Percentiles rank a stretch among this genome's conserved stretches.
These are phyloP conservation scores for Lepilemur ruficaudatus DNA, from an alignment of 2,797 vertebrate species.

Conservation along the genomic window DNA sequence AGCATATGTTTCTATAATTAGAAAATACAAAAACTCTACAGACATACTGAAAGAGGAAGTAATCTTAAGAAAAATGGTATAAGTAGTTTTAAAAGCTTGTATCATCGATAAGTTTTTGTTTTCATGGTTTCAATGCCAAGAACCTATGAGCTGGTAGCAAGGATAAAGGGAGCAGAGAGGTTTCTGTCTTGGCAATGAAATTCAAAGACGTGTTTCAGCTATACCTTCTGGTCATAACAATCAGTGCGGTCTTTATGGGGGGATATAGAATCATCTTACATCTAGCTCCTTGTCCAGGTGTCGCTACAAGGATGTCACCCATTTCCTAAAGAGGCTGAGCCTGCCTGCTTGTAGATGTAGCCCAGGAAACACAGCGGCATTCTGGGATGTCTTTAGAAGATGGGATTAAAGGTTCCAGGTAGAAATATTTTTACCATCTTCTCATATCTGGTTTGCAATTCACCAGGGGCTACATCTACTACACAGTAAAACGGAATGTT, in stretches of 20 bases:
- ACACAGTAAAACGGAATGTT: neutral
- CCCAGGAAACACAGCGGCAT: neutral
- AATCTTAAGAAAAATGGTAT: neutral
- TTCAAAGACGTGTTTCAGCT: neutral
- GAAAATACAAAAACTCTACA: neutral
- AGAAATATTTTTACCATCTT: neutral
- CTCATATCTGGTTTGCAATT: neutral
- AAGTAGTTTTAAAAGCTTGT: constrained; percentile 2
- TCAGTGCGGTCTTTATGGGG: neutral
- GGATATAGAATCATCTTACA: neutral
- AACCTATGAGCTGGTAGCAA: neutral
- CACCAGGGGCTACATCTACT: neutral
- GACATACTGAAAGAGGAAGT: neutral
- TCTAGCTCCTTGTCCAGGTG: neutral
- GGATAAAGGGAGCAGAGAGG: neutral
- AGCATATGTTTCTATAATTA: neutral
- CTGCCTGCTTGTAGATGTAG: neutral
- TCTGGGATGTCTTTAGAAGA: neutral
- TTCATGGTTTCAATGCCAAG: constrained; percentile 12
- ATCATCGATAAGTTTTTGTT: neutral
- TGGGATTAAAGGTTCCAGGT: neutral
- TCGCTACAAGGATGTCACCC: neutral
- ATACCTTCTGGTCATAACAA: neutral
- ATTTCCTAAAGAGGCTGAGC: neutral
- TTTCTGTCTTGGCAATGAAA: neutral